Percentiles rank a stretch among this genome's conserved stretches.
phyloP scores from a whole-genome alignment of 1,140 invertebrate species.

The Macrobrachium rosenbergii region DNA sequence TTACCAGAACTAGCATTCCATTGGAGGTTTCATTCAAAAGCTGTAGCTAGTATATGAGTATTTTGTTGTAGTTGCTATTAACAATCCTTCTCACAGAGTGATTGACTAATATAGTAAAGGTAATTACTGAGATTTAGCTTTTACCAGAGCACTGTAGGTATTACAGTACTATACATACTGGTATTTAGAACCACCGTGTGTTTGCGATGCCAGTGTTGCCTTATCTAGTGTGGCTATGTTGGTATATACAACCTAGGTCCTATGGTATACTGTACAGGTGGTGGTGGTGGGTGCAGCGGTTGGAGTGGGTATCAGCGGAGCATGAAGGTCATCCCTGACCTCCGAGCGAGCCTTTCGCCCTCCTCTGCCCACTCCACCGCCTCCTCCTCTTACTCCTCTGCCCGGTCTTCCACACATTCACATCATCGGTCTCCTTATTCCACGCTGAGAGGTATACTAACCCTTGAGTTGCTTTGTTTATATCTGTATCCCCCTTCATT shows the following conservation, averaged over 20 bases:
- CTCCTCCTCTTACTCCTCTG: conserved; percentile 63
- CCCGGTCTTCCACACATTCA: conserved; percentile 63
- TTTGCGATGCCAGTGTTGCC: too few species aligned
- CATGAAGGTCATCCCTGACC: conserved; percentile 65
- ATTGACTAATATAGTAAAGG: too few species aligned
- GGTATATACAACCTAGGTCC: conserved; percentile 23
- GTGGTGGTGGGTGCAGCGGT: conserved; percentile 61
- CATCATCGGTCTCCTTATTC: conserved; percentile 61
- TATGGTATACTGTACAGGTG: conserved; percentile 50
- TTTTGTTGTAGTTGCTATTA: too few species aligned
- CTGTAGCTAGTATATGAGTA: too few species aligned
- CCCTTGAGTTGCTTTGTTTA: not conserved
- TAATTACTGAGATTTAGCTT: too few species aligned
- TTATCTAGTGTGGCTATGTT: not conserved
- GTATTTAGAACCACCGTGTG: too few species aligned
- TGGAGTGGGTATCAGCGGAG: conserved; percentile 65
- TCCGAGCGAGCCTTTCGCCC: conserved; percentile 63
- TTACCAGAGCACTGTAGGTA: too few species aligned
- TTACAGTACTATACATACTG: too few species aligned
- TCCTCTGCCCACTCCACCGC: conserved; percentile 65
- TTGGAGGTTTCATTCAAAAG: too few species aligned
- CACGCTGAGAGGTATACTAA: conserved; percentile 63
- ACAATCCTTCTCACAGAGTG: too few species aligned
- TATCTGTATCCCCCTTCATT: not conserved
- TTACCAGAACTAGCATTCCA: too few species aligned